Percentiles rank a stretch among this genome's conserved stretches.
Conservation (phyloP, 2,797 vertebrate genomes). For the Psittacula echo region DNA sequence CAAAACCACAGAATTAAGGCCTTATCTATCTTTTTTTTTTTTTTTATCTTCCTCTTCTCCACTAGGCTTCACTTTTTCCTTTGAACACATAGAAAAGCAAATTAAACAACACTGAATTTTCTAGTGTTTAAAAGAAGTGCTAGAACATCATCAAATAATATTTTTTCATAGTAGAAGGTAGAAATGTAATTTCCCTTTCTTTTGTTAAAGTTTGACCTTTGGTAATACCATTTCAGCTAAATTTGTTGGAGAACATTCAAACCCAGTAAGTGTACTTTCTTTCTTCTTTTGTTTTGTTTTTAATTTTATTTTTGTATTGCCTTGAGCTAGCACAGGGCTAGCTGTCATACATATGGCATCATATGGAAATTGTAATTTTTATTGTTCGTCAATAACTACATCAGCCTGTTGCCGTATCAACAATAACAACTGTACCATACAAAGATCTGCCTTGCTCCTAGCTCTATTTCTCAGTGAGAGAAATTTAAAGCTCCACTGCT, state of each 20-base stretch:
- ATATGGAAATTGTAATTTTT: neutral
- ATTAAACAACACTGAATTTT: neutral
- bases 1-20: neutral
- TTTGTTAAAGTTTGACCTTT: neutral
- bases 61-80: neutral
- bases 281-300: neutral
- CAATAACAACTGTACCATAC: neutral
- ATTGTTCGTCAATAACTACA: neutral
- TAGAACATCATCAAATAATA: neutral
- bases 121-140: neutral
- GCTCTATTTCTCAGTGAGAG: neutral
- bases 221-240: neutral
- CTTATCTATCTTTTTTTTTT: neutral
- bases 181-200: neutral
- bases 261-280: fast-evolving
- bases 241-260: neutral
- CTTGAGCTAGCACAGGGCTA: neutral
- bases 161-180: neutral
- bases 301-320: neutral
- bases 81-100: neutral
- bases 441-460: neutral
- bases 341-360: neutral
- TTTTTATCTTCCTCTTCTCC: neutral
- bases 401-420: neutral
- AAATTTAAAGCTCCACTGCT: neutral